These are phyloP conservation scores for Lepilemur ruficaudatus DNA, from an alignment of 2,797 vertebrate species.

Conservation along the genomic window DNA sequence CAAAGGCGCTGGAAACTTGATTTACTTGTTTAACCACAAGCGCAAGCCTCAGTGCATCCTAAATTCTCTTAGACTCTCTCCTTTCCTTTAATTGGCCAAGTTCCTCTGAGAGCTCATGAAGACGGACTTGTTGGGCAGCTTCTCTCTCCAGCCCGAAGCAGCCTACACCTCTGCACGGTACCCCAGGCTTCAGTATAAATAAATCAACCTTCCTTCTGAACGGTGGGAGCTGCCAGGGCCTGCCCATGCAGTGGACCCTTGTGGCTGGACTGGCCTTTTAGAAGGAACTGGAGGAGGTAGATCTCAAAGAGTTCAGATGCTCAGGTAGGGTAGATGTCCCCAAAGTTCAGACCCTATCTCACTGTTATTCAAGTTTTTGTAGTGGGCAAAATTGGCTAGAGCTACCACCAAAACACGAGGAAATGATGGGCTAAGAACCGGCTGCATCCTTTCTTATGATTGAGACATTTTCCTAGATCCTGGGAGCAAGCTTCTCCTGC, in stretches of 20 bases:
- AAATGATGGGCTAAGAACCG: not conserved
- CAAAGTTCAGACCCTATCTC: not conserved
- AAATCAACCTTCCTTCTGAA: not conserved
- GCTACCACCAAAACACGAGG: not conserved
- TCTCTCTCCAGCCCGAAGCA: not conserved
- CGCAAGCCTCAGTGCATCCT: not conserved
- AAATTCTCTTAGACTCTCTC: not conserved
- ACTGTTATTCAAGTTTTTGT: not conserved
- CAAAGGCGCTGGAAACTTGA: not conserved
- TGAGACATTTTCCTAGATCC: not conserved
- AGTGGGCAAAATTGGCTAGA: not conserved
- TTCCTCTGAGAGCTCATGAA: not conserved
- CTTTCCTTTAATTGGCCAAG: not conserved
- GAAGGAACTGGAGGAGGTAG: not conserved
- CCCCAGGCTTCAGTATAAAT: not conserved
- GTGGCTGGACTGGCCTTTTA: not conserved
- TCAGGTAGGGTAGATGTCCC: not conserved
- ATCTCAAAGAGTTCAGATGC: not conserved
- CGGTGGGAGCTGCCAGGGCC: not conserved
- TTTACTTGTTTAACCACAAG: not conserved
- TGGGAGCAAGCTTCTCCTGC: fast-evolving
- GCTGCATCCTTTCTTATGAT: too few species aligned
- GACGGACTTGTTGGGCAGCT: not conserved
- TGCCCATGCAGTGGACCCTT: fast-evolving
- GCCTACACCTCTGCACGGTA: not conserved